Percentiles rank a stretch among this genome's conserved stretches.
Conservation (phyloP, 2,113 vertebrate species). For the Ctenodactylus gundi region DNA sequence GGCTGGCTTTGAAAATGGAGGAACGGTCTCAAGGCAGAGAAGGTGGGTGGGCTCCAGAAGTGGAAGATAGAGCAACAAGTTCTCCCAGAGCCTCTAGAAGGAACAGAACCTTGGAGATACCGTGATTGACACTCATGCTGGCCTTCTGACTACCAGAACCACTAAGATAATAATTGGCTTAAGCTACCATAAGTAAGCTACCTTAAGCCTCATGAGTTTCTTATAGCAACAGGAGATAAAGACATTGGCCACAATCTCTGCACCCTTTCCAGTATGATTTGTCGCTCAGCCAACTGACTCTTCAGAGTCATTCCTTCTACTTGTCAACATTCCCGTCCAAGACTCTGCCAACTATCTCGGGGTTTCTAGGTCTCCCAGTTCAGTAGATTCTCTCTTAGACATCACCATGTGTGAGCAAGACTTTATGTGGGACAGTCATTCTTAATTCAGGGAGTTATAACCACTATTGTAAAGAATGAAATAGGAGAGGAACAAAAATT, state of each 20-base stretch:
- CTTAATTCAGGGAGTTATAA: background rate
- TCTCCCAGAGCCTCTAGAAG: background rate
- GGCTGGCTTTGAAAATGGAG: background rate
- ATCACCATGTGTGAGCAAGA: background rate
- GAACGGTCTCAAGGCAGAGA: background rate
- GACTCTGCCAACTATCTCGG: background rate
- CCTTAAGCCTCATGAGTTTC: too few species aligned
- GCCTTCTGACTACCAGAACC: background rate
- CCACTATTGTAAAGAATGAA: background rate
- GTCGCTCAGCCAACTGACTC: too few species aligned
- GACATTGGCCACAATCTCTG: background rate
- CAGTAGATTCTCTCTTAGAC: background rate
- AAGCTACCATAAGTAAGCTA: accelerated
- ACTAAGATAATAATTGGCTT: background rate
- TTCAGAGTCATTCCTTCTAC: background rate
- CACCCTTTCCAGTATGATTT: too few species aligned
- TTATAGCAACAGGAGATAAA: background rate
- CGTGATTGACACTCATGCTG: background rate
- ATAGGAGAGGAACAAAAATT: background rate
- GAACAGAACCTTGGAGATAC: background rate
- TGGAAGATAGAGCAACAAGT: background rate
- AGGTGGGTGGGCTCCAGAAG: background rate
- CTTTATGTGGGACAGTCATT: background rate
- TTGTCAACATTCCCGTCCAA: background rate
- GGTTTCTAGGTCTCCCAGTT: background rate